phyloP scores from a whole-genome alignment of 2,797 vertebrate species.

The Semaprochilodus insignis region DNA sequence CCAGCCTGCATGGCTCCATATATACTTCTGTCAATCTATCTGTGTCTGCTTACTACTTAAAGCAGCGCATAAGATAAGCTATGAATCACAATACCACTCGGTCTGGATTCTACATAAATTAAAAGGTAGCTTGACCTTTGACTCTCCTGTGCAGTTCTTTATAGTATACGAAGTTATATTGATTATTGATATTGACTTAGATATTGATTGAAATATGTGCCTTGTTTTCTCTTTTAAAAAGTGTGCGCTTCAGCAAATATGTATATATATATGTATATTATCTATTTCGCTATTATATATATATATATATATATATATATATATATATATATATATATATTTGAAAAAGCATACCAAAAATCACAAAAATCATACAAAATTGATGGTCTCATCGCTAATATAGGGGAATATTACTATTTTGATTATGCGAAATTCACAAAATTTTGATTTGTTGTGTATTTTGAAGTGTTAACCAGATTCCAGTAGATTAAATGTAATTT shows the following conservation, averaged over 20 bases:
- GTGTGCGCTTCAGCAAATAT: neutral
- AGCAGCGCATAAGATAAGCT: neutral
- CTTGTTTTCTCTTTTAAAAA: neutral
- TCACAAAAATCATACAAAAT: neutral
- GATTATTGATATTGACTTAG: neutral
- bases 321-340: too few species aligned
- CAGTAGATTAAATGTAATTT: too few species aligned
- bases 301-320: too few species aligned
- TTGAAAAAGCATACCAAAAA: too few species aligned
- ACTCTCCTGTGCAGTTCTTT: neutral
- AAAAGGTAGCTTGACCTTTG: neutral
- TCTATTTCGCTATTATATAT: too few species aligned
- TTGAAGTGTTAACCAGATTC: too few species aligned
- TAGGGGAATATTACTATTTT: neutral
- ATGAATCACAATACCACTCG: neutral
- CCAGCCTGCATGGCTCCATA: conserved; percentile 9
- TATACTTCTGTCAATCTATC: neutral
- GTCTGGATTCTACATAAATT: neutral
- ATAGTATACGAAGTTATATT: neutral
- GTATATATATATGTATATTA: too few species aligned
- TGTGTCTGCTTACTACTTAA: neutral
- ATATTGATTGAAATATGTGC: neutral
- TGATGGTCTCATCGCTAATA: neutral
- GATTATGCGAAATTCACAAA: too few species aligned
- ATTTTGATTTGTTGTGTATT: neutral